Percentiles rank a stretch among this genome's conserved stretches.
These are phyloP conservation scores for Echiichthys vipera DNA, from an alignment of 2,797 vertebrate genomes.

Conservation along the genomic window DNA sequence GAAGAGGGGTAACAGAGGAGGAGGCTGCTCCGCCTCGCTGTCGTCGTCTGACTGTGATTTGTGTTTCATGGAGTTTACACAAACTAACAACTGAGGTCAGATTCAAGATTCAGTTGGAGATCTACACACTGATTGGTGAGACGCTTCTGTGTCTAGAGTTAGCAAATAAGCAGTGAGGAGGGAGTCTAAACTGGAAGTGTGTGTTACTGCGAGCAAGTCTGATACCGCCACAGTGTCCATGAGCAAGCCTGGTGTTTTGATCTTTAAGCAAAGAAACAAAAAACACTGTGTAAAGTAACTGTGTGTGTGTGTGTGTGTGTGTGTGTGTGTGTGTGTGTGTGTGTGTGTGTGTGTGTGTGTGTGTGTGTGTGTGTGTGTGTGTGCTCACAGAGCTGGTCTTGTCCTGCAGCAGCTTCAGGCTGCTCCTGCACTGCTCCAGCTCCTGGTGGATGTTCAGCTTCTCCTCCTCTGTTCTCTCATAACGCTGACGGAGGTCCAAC, in stretches of 20 bases:
- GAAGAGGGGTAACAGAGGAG: neutral
- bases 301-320: no score
- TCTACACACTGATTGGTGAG: neutral
- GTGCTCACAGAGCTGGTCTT: conserved; percentile 93
- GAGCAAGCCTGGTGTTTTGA: neutral
- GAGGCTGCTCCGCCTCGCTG: conserved; percentile 57
- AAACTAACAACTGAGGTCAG: neutral
- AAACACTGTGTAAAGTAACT: neutral
- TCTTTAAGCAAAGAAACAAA: neutral
- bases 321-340: conserved; percentile 10
- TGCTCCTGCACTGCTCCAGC: conserved; percentile 94
- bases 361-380: conserved; percentile 11
- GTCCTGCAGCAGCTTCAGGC: conserved; percentile 95
- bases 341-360: conserved; percentile 11
- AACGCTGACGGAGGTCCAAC: conserved; percentile 91
- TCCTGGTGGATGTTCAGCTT: conserved; percentile 93
- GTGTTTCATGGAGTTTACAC: conserved; percentile 10
- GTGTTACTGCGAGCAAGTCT: no score
- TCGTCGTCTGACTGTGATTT: neutral
- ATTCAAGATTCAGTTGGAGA: neutral
- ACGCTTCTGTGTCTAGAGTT: conserved; percentile 3
- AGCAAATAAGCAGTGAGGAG: neutral
- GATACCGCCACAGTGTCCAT: no score
- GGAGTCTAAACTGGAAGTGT: neutral
- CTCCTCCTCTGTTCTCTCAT: conserved; percentile 93